Evolutionary conservation across 2,797 vertebrate genomes (phyloP).

Genomic region (Atherinosoma microstoma): DNA sequence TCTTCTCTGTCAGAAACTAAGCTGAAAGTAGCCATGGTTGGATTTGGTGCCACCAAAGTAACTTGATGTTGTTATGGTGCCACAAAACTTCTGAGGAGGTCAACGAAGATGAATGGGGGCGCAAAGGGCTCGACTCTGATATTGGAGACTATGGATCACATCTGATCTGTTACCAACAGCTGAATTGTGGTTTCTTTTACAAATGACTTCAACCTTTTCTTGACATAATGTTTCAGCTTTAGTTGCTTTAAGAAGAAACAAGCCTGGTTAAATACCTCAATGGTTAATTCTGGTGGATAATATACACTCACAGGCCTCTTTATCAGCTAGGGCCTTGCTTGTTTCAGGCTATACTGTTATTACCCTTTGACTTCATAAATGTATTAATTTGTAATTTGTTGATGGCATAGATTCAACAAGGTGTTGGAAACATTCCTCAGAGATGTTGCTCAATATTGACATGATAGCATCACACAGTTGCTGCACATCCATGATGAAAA

Average conservation of each 20-base stretch:
- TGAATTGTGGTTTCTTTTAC: constrained; percentile 14
- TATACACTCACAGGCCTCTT: too few species aligned
- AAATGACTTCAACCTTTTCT: not conserved
- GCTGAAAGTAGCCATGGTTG: constrained; percentile 6
- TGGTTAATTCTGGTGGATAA: not conserved
- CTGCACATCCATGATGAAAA: too few species aligned
- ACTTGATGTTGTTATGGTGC: constrained; percentile 29
- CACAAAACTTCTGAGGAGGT: constrained; percentile 31
- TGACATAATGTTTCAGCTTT: not conserved
- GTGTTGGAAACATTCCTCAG: too few species aligned
- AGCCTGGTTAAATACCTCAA: not conserved
- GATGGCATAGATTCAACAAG: too few species aligned
- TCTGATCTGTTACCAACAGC: constrained; percentile 6
- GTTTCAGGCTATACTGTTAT: too few species aligned
- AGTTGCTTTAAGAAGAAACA: not conserved
- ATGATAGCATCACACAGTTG: too few species aligned
- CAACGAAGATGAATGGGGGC: constrained; percentile 31
- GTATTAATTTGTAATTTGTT: too few species aligned
- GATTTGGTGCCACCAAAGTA: constrained; percentile 14
- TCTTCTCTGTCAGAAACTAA: constrained; percentile 22
- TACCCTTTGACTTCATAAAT: too few species aligned
- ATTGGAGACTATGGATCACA: constrained; percentile 22
- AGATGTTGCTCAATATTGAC: too few species aligned
- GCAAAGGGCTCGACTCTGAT: constrained; percentile 30
- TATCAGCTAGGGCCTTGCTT: too few species aligned